A percentile compares a stretch with the other conserved stretches of the same genome.
These are phyloP conservation scores for Notospermus geniculatus DNA, from an alignment of 1,140 invertebrate genomes.

Conservation along the genomic window DNA sequence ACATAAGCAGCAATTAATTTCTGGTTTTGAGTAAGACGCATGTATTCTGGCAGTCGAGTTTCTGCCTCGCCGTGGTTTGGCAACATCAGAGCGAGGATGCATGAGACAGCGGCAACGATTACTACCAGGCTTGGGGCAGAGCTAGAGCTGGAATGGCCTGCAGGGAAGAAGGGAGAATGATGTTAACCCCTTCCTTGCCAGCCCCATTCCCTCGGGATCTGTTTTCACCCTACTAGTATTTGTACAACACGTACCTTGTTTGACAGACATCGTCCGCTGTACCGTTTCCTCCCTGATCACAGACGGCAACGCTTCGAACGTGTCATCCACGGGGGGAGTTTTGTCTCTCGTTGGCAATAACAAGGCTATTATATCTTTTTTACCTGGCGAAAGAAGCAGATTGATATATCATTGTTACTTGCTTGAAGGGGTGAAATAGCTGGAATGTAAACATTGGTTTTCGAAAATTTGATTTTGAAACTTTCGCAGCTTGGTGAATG, in stretches of 20 bases:
- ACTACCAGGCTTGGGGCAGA: constrained; percentile 58
- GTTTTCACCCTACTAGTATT: too few species aligned
- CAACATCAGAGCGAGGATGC: constrained; percentile 69
- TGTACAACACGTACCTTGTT: too few species aligned
- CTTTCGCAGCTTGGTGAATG: too few species aligned
- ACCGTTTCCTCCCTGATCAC: background rate
- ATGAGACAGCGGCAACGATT: constrained; percentile 65
- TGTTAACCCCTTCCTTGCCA: background rate
- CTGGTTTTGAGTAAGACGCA: constrained; percentile 70
- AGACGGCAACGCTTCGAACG: constrained; percentile 34
- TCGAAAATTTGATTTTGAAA: too few species aligned
- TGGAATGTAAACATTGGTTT: too few species aligned
- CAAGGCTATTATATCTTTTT: constrained; percentile 43
- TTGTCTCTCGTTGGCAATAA: constrained; percentile 37
- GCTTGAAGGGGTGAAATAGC: too few species aligned
- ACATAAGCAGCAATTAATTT: constrained; percentile 77
- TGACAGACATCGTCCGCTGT: too few species aligned
- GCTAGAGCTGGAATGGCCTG: constrained; percentile 21
- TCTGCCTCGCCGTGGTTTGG: constrained; percentile 66
- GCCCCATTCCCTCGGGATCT: too few species aligned
- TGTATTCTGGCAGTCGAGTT: constrained; percentile 67
- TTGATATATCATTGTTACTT: too few species aligned
- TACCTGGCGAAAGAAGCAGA: constrained; percentile 30
- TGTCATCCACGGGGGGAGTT: constrained; percentile 30
- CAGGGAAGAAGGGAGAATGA: constrained; percentile 15